phyloP scores from a whole-genome alignment of 2,888 invertebrate genomes.

The Malthinus seriepunctatus region DNA sequence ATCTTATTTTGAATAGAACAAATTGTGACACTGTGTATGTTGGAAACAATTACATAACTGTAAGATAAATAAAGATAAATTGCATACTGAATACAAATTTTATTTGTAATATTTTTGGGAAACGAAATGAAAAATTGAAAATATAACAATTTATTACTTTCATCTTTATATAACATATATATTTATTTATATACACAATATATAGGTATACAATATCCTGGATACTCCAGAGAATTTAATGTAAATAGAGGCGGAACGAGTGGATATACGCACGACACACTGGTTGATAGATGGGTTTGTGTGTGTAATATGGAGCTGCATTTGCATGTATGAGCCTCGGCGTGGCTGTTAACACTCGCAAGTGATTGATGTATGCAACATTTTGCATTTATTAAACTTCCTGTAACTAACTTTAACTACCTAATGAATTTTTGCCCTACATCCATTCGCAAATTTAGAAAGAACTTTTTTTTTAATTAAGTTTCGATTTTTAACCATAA shows the following conservation, averaged over 20 bases:
- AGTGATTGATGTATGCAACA: slow-evolving; percentile 33
- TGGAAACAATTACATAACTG: too few relatives aligned
- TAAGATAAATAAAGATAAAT: background rate
- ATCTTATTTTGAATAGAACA: too few relatives aligned
- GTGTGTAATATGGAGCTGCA: slow-evolving; percentile 26
- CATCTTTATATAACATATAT: slow-evolving; percentile 7
- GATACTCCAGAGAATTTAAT: slow-evolving; percentile 14
- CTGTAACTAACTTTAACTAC: too few relatives aligned
- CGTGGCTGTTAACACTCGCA: slow-evolving; percentile 32
- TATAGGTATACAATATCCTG: slow-evolving; percentile 14
- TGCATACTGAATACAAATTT: background rate
- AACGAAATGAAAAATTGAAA: slow-evolving; percentile 4
- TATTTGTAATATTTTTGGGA: slow-evolving; percentile 6
- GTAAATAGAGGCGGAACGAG: slow-evolving; percentile 20
- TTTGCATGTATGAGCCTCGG: slow-evolving; percentile 33
- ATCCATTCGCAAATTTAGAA: too few relatives aligned
- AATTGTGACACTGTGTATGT: too few relatives aligned
- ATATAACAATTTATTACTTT: slow-evolving; percentile 16
- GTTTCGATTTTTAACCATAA: too few relatives aligned
- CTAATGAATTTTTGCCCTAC: too few relatives aligned
- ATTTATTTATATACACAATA: slow-evolving; percentile 1
- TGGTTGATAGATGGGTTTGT: slow-evolving; percentile 30
- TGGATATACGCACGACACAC: slow-evolving; percentile 27
- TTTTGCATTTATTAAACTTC: slow-evolving; percentile 13
- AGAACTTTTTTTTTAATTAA: too few relatives aligned